A percentile compares a stretch with the other conserved stretches of the same genome.
These are phyloP conservation scores for Dromococcyx pavoninus DNA, from an alignment of 2,797 vertebrate genomes.

Conservation along the genomic window DNA sequence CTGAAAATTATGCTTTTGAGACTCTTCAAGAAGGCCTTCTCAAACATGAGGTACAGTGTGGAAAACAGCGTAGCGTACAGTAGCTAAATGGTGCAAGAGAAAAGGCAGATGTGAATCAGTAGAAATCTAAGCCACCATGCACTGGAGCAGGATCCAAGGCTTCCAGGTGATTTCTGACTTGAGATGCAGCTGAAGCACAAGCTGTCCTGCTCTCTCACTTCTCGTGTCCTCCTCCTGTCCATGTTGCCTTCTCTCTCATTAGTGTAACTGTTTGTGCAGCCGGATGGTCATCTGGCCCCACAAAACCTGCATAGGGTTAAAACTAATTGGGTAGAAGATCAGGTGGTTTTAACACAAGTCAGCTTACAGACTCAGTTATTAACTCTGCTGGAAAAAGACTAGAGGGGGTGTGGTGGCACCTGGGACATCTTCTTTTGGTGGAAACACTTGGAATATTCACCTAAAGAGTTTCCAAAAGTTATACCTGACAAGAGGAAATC, in stretches of 20 bases:
- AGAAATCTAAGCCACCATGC: not conserved
- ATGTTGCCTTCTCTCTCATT: not conserved
- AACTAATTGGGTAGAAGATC: not conserved
- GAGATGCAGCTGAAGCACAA: not conserved
- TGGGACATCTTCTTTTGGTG: not conserved
- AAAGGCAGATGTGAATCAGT: not conserved
- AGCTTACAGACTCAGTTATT: not conserved
- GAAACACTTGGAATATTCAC: not conserved
- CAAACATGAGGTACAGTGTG: not conserved
- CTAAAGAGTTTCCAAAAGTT: not conserved
- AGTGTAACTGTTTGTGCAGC: not conserved
- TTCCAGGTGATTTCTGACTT: not conserved
- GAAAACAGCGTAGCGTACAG: not conserved
- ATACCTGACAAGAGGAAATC: not conserved
- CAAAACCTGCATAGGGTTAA: not conserved
- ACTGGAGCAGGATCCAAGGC: not conserved
- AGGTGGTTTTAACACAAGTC: not conserved
- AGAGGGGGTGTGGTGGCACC: not conserved
- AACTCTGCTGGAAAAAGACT: not conserved
- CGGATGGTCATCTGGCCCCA: not conserved
- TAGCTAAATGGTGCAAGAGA: not conserved
- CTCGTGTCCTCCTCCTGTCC: not conserved
- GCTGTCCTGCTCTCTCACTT: not conserved
- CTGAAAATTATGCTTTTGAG: not conserved
- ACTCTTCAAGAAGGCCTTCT: not conserved